Evolutionary conservation across 1,140 invertebrate species (phyloP), one percentile per base, ranked within the genome.

Genomic region (Hylaeus anthracinus): DNA sequence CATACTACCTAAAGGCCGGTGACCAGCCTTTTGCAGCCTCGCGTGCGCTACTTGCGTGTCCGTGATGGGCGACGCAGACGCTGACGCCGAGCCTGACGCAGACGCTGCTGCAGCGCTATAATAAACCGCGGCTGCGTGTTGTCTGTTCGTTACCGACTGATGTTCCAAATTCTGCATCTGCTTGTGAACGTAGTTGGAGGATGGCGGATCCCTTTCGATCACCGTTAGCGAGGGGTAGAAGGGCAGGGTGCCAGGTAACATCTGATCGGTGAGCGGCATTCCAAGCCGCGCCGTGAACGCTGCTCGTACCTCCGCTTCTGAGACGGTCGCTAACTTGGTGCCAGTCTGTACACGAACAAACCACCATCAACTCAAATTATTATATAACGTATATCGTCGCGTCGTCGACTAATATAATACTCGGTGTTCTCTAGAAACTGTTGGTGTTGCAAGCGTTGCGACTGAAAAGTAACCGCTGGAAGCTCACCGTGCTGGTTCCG

Each of bases 281-380:
- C 96, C 96, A 67, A 97, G 92, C 26, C 96, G 94, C 1, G 96
- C 95, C 6, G 96, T 96, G 75, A 95, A 95, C 2, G 96, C 96
- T 0, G 96, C 96, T 76, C 97, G 94, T 1, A 97, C 94, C 88
- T 97, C 96, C 39, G 96, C 96, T 90, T 98, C 97, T n/a, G 96
- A 96, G 26, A 96, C 95, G 9, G 95, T 94, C 4, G 95, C 93
- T 63, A 95, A 89, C 91, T 95, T 95, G 45, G 91, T 91, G 61
- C 93, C 91, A 88, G 94, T 92, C 93, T 93, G 82, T 55, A 4
- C 64, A 15, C 0, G 58, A 41, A 86, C 45, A 48, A 48, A 48
- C 4, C 5, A 48, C 8, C 5, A 48, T 48, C 0, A 48, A 48
- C 26, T 48, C 3, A 48, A 4, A 48, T 6, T 48, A 48, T 48